Percentiles rank a stretch among this genome's conserved stretches.
Evolutionary conservation across 2,797 vertebrate species (phyloP).

Genomic region (Anabacerthia variegaticeps): DNA sequence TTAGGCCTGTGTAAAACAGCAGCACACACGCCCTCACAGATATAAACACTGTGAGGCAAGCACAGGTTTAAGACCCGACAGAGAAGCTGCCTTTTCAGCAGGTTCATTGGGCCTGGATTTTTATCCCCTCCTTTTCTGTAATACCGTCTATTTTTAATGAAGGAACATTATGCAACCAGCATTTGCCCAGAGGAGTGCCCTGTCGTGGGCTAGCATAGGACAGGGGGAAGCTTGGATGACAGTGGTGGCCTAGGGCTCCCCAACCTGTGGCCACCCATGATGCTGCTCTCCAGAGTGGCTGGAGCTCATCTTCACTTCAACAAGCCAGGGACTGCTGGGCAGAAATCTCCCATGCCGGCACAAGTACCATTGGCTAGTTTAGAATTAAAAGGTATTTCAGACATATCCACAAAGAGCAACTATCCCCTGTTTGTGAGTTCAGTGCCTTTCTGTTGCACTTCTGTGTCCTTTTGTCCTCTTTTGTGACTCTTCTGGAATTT

Average conservation of each 20-base stretch:
- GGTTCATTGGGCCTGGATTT: background rate
- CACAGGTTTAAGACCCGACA: background rate
- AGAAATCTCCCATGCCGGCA: background rate
- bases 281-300: rapidly evolving
- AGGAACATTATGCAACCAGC: background rate
- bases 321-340: background rate
- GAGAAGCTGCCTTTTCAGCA: background rate
- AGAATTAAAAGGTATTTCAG: background rate
- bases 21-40: background rate
- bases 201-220: rapidly evolving
- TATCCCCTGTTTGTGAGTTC: background rate
- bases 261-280: background rate
- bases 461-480: background rate
- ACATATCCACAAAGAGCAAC: background rate
- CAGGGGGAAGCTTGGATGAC: background rate
- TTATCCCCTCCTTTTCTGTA: background rate
- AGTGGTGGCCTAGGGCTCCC: background rate
- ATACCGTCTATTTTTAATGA: background rate
- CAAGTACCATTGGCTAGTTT: background rate
- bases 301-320: background rate
- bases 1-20: background rate
- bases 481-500: background rate
- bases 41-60: background rate
- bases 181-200: background rate
- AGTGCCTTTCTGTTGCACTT: background rate